These are phyloP conservation scores for Crenichthys baileyi DNA, from an alignment of 2,797 vertebrate genomes.

Conservation along the genomic window DNA sequence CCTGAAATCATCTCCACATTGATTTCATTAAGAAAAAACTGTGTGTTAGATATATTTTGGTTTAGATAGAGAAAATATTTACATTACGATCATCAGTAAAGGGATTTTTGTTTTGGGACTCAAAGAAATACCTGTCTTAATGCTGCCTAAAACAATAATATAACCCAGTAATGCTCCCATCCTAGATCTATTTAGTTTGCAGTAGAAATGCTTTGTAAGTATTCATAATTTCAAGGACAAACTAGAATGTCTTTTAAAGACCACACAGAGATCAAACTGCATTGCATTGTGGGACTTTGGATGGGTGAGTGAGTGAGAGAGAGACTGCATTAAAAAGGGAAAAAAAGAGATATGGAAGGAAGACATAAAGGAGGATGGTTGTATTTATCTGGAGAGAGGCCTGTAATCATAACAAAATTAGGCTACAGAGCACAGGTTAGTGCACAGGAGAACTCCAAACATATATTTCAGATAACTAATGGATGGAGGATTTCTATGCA, in stretches of 20 bases:
- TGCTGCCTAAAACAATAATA: not conserved
- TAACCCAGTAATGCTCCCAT: not conserved
- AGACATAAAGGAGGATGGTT: not conserved
- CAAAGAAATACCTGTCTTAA: not conserved
- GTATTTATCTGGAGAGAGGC: not conserved
- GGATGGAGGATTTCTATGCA: not conserved
- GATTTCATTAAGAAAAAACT: not conserved
- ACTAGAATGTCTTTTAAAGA: not conserved
- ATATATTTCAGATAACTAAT: not conserved
- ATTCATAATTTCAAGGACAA: not conserved
- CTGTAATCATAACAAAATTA: not conserved
- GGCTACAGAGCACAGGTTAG: not conserved
- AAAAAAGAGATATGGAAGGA: not conserved
- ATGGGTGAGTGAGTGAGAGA: not conserved
- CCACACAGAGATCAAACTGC: not conserved
- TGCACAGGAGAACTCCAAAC: not conserved
- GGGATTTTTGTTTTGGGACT: not conserved
- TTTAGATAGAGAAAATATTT: not conserved
- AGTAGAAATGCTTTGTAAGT: not conserved
- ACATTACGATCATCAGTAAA: too few species aligned
- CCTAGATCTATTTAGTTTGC: not conserved
- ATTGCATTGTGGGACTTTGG: not conserved
- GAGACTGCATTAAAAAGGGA: not conserved
- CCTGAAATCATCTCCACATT: not conserved
- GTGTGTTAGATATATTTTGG: not conserved